phyloP scores from a whole-genome alignment of 2,888 invertebrate genomes.

The Brachypalpus laphriformis region DNA sequence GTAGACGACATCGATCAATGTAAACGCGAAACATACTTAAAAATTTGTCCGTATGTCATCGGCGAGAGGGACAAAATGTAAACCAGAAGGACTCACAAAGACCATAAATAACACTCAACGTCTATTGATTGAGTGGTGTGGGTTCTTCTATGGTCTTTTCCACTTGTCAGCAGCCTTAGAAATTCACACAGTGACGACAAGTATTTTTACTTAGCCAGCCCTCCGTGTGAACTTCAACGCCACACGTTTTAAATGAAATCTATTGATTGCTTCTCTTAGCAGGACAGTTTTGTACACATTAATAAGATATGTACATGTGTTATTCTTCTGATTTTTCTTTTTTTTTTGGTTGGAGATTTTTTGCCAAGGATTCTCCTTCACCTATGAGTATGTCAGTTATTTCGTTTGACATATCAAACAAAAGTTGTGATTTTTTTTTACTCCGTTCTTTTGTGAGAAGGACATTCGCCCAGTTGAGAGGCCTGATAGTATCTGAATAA shows the following conservation, averaged over 20 bases:
- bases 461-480: constrained; percentile 44
- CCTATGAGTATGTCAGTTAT: constrained; percentile 12
- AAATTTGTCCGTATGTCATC: constrained; percentile 67
- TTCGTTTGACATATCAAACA: constrained; percentile 22
- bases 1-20: constrained; percentile 62
- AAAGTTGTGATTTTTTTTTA: constrained; percentile 14
- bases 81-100: constrained; percentile 53
- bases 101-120: constrained; percentile 68
- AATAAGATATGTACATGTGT: neutral
- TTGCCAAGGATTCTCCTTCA: neutral
- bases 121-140: constrained; percentile 58
- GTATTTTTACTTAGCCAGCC: constrained; percentile 44
- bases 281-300: neutral
- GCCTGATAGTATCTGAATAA: constrained; percentile 27
- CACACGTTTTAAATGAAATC: constrained; percentile 5
- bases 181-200: constrained; percentile 47
- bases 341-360: neutral
- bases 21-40: constrained; percentile 56
- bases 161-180: constrained; percentile 50
- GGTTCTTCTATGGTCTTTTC: constrained; percentile 7
- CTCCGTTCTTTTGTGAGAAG: constrained; percentile 18
- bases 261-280: constrained; percentile 46
- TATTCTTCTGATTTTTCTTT: neutral
- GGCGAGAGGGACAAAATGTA: constrained; percentile 5
- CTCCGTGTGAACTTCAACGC: neutral